A percentile compares a stretch with the other conserved stretches of the same genome.
These are phyloP conservation scores for Cephus nigrinus DNA, from an alignment of 2,888 invertebrate genomes.

Conservation along the genomic window DNA sequence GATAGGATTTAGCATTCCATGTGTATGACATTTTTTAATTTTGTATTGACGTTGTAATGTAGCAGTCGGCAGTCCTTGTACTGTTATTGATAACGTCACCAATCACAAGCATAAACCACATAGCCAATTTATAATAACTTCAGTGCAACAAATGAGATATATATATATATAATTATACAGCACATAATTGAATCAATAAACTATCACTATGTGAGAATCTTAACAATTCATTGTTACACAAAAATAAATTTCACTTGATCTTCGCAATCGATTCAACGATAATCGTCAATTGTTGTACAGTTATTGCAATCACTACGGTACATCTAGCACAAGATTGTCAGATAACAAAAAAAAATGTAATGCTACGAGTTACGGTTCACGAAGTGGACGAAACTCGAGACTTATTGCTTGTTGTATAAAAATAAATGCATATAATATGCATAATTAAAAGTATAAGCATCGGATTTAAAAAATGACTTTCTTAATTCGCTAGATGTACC, in stretches of 20 bases:
- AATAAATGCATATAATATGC: not conserved
- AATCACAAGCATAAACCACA: constrained; percentile 36
- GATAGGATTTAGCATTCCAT: constrained; percentile 28
- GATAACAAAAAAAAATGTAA: not conserved
- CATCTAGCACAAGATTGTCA: not conserved
- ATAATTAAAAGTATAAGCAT: not conserved
- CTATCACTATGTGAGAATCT: not conserved
- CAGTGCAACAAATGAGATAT: not conserved
- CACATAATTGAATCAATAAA: not conserved
- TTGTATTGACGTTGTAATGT: constrained; percentile 45
- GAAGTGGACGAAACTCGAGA: not conserved
- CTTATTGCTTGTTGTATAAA: not conserved
- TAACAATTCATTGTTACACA: not conserved
- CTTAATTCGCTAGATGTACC: not conserved
- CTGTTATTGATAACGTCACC: constrained; percentile 40
- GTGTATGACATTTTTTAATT: constrained; percentile 37
- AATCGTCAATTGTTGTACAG: not conserved
- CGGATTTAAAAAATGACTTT: not conserved
- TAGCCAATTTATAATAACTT: constrained; percentile 45
- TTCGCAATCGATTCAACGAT: too few relatives aligned
- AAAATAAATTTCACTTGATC: too few relatives aligned
- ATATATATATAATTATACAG: not conserved
- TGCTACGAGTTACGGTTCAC: not conserved
- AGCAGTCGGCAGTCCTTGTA: constrained; percentile 55
- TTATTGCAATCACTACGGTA: not conserved